These are phyloP conservation scores for Lycocerus yunnanus DNA, from an alignment of 2,888 invertebrate genomes.

Conservation along the genomic window DNA sequence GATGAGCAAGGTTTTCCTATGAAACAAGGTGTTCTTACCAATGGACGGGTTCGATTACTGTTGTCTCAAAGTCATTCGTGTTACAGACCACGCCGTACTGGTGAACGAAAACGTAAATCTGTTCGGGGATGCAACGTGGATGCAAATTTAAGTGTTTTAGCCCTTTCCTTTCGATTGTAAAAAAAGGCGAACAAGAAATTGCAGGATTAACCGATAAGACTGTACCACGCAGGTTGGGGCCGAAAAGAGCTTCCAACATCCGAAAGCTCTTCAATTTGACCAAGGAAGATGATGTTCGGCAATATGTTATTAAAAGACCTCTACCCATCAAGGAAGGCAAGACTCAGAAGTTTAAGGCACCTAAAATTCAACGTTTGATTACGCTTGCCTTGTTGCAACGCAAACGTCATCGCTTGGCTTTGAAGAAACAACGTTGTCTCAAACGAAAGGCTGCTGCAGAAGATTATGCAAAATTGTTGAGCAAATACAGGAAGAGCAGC, in stretches of 20 bases:
- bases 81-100: conserved; percentile 91
- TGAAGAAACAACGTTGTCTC: too few relatives aligned
- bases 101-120: conserved; percentile 97
- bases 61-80: conserved; percentile 96
- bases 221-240: too few relatives aligned
- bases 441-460: too few relatives aligned
- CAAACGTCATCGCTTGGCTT: too few relatives aligned
- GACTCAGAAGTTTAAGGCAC: conserved; percentile 80
- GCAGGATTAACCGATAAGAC: too few relatives aligned
- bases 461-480: too few relatives aligned
- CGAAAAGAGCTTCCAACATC: too few relatives aligned
- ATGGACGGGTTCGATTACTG: too few relatives aligned
- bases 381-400: conserved; percentile 87
- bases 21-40: too few relatives aligned
- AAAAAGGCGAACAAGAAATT: too few relatives aligned
- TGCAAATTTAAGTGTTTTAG: conserved; percentile 94
- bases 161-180: conserved; percentile 89
- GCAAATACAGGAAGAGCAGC: too few relatives aligned
- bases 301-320: conserved; percentile 94
- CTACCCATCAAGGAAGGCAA: conserved; percentile 81
- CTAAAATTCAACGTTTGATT: conserved; percentile 94
- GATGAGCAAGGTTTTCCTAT: too few relatives aligned
- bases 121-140: conserved; percentile 99
- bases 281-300: conserved; percentile 97
- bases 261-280: conserved; percentile 93